Evolutionary conservation across 2,888 invertebrate species (phyloP), one percentile per base, ranked within the genome.

Genomic region (Macrophya alboannulata): DNA sequence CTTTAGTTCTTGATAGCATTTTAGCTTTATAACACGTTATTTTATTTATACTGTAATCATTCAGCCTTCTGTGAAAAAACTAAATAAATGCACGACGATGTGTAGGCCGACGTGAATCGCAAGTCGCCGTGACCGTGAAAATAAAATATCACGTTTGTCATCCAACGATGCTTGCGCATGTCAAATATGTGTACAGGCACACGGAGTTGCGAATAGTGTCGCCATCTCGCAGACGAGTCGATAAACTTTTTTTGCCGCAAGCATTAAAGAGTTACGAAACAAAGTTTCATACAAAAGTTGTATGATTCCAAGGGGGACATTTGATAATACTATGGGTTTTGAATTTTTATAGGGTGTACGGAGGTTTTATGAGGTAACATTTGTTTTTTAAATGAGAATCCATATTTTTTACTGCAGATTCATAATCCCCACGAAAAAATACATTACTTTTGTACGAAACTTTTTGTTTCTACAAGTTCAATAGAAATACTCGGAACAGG

Each of bases 1-100:
- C 62, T 62, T 81, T 81, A 5, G 81, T 81, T 81, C 59, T 81
- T 43, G 81, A 81, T 21, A 81, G 81, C 81, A 81, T 81, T 62
- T 45, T 45, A 21, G 17, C 15, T 40, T 81, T 40, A 37, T 62
- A n/a, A 21, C 12, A 15, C 1, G n/a, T 59, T 81, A 40, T 40
- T 40, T 79, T 43, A 59, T 62, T 81, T 15, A 62, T n/a, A 40
- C 59, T 4, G 21, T 62, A 10, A 21, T 79, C 81, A 59, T 43
- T 43, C 62, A 62, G 10, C 25, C 40, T 43, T 81, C 5, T 5
- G 55, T 37, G n/a, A 15, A 15, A 15, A n/a, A 55, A 77, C 9
- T 21, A 31, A 4, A 37, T 21, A 31, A 4, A 77, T 31, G 48
- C 15, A 48, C 31, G 21, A 74, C n/a, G 72, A 45, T 25, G 45